Conservation (phyloP, 2,888 invertebrate genomes). For the Syritta pipiens region DNA sequence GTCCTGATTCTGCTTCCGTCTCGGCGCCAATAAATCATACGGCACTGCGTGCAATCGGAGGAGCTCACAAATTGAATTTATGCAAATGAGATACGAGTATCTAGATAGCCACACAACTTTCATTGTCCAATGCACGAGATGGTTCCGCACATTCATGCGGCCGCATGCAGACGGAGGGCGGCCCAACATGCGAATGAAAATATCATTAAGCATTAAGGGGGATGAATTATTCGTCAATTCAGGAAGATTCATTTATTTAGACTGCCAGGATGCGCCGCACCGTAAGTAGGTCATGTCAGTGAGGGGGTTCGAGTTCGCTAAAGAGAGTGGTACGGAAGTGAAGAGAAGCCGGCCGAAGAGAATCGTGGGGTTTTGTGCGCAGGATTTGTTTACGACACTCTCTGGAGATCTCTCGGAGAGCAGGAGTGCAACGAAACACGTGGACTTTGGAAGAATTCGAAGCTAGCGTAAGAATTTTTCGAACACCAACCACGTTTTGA, state of each 20-base stretch:
- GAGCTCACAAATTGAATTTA: slow-evolving; percentile 70
- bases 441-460: slow-evolving; percentile 30
- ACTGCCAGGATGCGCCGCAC: background rate
- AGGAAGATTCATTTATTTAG: slow-evolving; percentile 21
- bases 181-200: slow-evolving; percentile 70
- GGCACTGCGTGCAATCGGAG: slow-evolving; percentile 29
- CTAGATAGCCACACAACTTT: slow-evolving; percentile 31
- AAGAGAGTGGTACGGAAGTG: no score
- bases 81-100: slow-evolving; percentile 70
- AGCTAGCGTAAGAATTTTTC: slow-evolving; percentile 33
- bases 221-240: slow-evolving; percentile 72
- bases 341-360: slow-evolving; percentile 15
- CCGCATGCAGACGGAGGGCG: background rate
- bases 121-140: no score
- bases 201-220: slow-evolving; percentile 73
- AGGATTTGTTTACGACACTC: slow-evolving; percentile 42
- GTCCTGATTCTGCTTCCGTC: slow-evolving; percentile 23
- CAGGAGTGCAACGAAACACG: slow-evolving; percentile 21
- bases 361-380: slow-evolving; percentile 10
- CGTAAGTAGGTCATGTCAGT: slow-evolving; percentile 36
- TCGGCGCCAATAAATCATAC: slow-evolving; percentile 48
- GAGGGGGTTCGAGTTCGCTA: slow-evolving; percentile 6
- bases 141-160: slow-evolving; percentile 6
- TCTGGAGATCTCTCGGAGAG: background rate
- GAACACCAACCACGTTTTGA: slow-evolving; percentile 14